Conservation (phyloP, 2,797 vertebrate genomes). For the Anguilla megastoma region DNA sequence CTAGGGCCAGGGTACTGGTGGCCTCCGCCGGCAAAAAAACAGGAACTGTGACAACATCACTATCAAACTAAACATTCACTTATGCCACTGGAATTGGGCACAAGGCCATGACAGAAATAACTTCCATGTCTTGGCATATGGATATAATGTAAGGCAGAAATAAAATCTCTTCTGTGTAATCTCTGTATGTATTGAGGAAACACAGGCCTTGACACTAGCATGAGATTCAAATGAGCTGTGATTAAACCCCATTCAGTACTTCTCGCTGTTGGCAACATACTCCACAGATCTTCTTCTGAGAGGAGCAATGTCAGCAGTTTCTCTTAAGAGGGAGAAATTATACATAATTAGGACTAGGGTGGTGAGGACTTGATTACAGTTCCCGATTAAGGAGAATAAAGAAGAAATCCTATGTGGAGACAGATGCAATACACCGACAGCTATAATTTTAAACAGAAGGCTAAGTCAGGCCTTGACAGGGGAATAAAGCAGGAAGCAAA, state of each 20-base stretch:
- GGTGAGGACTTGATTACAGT: background rate
- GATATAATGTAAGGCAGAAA: background rate
- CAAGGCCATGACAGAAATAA: background rate
- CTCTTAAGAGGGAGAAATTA: slow-evolving; percentile 21
- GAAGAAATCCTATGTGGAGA: background rate
- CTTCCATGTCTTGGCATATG: background rate
- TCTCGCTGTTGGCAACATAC: slow-evolving; percentile 14
- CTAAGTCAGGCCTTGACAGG: background rate
- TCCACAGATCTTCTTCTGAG: background rate
- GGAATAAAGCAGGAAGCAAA: background rate
- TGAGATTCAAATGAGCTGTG: background rate
- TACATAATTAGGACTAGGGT: background rate
- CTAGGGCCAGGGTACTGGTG: background rate
- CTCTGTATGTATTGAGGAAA: background rate
- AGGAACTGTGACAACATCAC: background rate
- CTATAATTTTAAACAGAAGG: slow-evolving; percentile 6
- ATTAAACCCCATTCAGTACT: slow-evolving; percentile 18
- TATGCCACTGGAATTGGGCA: background rate
- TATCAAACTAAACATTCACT: background rate
- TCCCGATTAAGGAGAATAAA: background rate
- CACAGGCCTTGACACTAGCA: background rate
- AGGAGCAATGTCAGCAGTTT: slow-evolving; percentile 16
- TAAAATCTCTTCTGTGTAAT: background rate
- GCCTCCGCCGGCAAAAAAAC: background rate
- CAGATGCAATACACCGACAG: background rate